Evolutionary conservation across 2,888 invertebrate genomes (phyloP).

Genomic region (Diadromus collaris): DNA sequence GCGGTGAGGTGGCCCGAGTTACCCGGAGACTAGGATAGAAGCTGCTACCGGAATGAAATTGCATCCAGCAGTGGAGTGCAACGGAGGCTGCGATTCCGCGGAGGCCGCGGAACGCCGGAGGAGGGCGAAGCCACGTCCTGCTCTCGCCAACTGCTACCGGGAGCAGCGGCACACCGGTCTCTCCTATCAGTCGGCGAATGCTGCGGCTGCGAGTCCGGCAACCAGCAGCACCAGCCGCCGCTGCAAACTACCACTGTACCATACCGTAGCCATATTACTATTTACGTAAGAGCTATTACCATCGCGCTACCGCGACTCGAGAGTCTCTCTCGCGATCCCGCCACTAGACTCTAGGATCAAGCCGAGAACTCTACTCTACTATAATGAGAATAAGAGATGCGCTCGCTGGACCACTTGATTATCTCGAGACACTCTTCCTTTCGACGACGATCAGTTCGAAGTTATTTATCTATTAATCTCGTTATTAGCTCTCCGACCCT

Average conservation of each 20-base stretch:
- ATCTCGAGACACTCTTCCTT: conserved; percentile 36
- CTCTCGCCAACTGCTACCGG: conserved; percentile 48
- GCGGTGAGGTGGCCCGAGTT: background rate
- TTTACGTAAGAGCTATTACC: conserved; percentile 62
- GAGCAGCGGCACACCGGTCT: conserved; percentile 24
- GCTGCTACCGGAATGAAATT: conserved; percentile 6
- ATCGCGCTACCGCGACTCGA: conserved; percentile 24
- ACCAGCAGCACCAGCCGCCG: conserved; percentile 30
- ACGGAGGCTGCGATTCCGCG: background rate
- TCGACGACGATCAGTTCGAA: background rate
- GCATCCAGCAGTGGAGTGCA: conserved; percentile 14
- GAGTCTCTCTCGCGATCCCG: conserved; percentile 20
- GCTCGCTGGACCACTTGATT: background rate
- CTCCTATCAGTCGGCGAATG: conserved; percentile 29
- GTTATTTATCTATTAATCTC: background rate
- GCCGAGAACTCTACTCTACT: no score
- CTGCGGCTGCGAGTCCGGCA: conserved; percentile 5
- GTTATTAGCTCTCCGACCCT: background rate
- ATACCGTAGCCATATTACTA: conserved; percentile 57
- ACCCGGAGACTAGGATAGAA: background rate
- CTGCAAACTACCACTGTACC: conserved; percentile 38
- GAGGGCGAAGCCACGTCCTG: conserved; percentile 41
- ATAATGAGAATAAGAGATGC: conserved; percentile 10
- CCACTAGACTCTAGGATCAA: conserved; percentile 20
- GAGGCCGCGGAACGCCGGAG: conserved; percentile 17